Evolutionary conservation across 2,888 invertebrate species (phyloP), one percentile per base, ranked within the genome.

Genomic region (Pachymerium ferrugineum): DNA sequence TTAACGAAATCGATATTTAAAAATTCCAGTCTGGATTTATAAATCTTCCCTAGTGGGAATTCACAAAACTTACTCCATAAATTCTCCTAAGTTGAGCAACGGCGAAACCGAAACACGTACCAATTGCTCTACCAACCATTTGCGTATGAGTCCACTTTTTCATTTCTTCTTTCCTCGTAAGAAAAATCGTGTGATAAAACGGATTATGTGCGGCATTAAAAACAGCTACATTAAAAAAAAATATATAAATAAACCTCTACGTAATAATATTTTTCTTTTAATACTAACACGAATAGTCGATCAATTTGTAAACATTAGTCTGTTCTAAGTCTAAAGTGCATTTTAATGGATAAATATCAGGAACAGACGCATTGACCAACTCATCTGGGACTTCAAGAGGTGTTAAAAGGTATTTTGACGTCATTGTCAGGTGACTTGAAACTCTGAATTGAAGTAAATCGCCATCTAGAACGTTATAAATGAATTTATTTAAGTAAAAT

Each of bases 111-210:
- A 90, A 91, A 78, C 79, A 82, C 0, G 74, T 70, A 6, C 73
- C 77, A 1, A 82, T 75, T 73, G 79, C 79, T 22, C 76, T 77
- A 14, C 79, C 80, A 22, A 78, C 76, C 35, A 76, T 72, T 29
- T 80, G 78, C 12, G 75, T 76, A 1, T 76, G 73, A 3, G 72
- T 76, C 80, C 80, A 80, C 14, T n/a, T 8, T 62, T 76, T 74
- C 74, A 73, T 71, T 2, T 29, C 31, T 4, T 28, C 22, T 6
- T 4, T 68, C 79, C 87, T 89, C 79, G 89, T 86, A n/a, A 90
- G 82, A 81, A 93, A 88, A 25, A 93, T 85, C 31, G 94, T 94
- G 79, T 95, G 94, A 0, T 91, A 88, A 81, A 89, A 86, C 74
- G 81, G 83, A 78, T 85, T 42, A 47, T 31, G 10, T 31, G 73